A percentile compares a stretch with the other conserved stretches of the same genome.
Evolutionary conservation across 2,113 vertebrate species (phyloP).

Genomic region (Pan troglodytes): NHGRI_mPanTro3-v2.1_pri NC_072403.2:139703501-139704000

Average conservation of each 20-base stretch:
- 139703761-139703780: background rate
- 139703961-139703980: background rate
- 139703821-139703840: background rate
- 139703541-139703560: background rate
- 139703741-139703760: background rate
- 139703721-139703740: background rate
- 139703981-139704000: slow-evolving; percentile 20
- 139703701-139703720: background rate
- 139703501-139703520: slow-evolving; percentile 8
- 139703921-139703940: background rate
- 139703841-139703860: background rate
- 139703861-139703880: background rate
- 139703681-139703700: background rate
- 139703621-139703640: background rate
- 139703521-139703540: slow-evolving; percentile 29
- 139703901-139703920: background rate
- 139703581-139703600: background rate
- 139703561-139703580: background rate
- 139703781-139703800: background rate
- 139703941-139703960: background rate
- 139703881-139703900: background rate
- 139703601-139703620: background rate
- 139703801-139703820: background rate
- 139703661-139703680: background rate
- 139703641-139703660: background rate